A percentile compares a stretch with the other conserved stretches of the same genome.
These are phyloP conservation scores for Zapus hudsonius DNA, from an alignment of 2,113 vertebrate species.

Conservation along the genomic window DNA sequence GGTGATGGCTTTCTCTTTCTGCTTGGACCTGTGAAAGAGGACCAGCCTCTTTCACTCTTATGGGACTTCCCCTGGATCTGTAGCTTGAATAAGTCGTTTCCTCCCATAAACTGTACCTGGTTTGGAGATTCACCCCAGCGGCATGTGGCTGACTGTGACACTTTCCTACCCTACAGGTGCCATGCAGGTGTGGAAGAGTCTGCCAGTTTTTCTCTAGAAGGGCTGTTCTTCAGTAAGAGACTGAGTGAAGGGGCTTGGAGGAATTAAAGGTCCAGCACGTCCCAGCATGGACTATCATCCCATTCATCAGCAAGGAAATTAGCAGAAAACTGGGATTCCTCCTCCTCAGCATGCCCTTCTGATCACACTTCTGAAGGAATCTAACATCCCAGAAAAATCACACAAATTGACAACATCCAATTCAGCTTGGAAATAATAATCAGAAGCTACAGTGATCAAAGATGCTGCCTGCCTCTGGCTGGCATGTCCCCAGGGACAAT, in stretches of 20 bases:
- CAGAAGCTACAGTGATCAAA: neutral
- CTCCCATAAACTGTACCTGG: no score
- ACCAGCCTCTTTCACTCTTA: no score
- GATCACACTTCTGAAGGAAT: neutral
- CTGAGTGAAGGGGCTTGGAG: neutral
- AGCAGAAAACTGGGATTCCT: neutral
- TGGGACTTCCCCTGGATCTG: no score
- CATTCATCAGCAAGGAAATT: neutral
- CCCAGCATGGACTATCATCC: neutral
- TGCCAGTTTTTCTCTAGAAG: neutral
- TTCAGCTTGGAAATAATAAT: neutral
- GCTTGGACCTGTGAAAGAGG: no score
- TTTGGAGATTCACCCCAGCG: no score
- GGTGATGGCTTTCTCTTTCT: no score
- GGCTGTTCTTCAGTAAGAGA: no score
- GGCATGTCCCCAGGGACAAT: neutral
- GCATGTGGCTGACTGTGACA: no score
- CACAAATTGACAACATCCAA: neutral
- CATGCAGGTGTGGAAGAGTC: neutral
- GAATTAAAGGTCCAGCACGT: neutral
- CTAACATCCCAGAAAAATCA: neutral
- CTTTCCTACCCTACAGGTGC: accelerated
- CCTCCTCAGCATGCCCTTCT: neutral
- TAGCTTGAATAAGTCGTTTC: no score
- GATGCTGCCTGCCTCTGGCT: neutral